Evolutionary conservation across 2,113 vertebrate species (phyloP).

Genomic region (Montifringilla adamsi): DNA sequence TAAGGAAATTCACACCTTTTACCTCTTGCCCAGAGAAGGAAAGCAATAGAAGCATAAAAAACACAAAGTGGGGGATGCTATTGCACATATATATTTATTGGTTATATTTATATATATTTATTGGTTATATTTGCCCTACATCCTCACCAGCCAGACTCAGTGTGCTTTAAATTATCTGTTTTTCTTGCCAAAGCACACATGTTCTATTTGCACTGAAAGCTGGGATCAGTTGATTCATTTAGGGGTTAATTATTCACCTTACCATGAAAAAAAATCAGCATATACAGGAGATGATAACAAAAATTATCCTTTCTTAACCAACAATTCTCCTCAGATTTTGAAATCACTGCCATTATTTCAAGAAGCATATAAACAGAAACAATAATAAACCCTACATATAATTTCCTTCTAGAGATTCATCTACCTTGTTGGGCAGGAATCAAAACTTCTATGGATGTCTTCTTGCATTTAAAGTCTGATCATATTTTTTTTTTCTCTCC

Average conservation of each 20-base stretch:
- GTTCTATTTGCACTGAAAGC: fast-evolving
- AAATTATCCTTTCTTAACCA: background rate
- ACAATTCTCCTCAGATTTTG: background rate
- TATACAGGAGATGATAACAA: background rate
- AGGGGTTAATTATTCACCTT: background rate
- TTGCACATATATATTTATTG: background rate
- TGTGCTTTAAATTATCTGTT: background rate
- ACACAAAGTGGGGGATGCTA: background rate
- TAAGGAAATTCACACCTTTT: background rate
- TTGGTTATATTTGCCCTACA: background rate
- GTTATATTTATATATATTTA: background rate
- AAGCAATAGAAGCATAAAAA: background rate
- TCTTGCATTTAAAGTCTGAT: background rate
- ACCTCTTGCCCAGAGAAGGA: background rate
- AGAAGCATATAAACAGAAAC: background rate
- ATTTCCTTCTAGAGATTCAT: background rate
- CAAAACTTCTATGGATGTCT: background rate
- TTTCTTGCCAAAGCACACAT: fast-evolving
- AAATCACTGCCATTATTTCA: background rate
- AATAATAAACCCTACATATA: background rate
- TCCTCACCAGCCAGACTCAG: background rate
- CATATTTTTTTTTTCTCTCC: background rate
- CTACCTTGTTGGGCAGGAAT: background rate
- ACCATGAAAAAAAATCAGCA: background rate
- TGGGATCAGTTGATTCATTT: background rate